phyloP scores from a whole-genome alignment of 2,113 vertebrate species.

The Oostethus manadensis region DNA sequence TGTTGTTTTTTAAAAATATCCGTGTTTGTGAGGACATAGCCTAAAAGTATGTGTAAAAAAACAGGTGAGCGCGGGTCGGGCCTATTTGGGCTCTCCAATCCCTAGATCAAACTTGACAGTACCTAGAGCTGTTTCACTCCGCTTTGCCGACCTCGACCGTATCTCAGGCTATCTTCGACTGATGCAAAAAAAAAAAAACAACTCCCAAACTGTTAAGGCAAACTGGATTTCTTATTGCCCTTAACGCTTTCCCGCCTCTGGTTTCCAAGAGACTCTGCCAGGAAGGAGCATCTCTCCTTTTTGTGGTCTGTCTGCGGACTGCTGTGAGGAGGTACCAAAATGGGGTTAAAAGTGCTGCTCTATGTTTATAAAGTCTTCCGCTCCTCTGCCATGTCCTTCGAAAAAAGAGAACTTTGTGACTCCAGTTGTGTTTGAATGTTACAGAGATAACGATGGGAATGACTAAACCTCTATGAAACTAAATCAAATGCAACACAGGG shows the following conservation, averaged over 20 bases:
- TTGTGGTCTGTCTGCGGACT: constrained; percentile 29
- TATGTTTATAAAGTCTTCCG: constrained; percentile 55
- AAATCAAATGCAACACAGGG: constrained; percentile 5
- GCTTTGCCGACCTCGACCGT: constrained; percentile 58
- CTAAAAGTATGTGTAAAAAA: background rate
- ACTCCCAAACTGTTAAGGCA: constrained; percentile 62
- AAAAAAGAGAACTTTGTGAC: background rate
- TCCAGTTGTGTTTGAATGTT: constrained; percentile 11
- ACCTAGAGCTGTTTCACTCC: constrained; percentile 76
- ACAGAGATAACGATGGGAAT: constrained; percentile 16
- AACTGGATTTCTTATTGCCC: constrained; percentile 73
- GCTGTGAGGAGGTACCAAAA: constrained; percentile 51
- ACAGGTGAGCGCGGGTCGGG: constrained; percentile 71
- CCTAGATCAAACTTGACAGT: constrained; percentile 71
- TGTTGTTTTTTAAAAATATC: too few relatives aligned
- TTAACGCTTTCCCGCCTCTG: constrained; percentile 21
- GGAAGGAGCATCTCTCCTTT: constrained; percentile 22
- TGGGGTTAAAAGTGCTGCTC: constrained; percentile 69
- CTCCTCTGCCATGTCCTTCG: constrained; percentile 26
- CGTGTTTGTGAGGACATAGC: too few relatives aligned
- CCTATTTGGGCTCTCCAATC: constrained; percentile 42
- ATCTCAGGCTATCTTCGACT: constrained; percentile 59
- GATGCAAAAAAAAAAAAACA: constrained; percentile 6
- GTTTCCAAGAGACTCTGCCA: constrained; percentile 19
- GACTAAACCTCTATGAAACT: constrained; percentile 24